These are phyloP conservation scores for Cacoxenus indagator DNA, from an alignment of 2,888 invertebrate species.

Conservation along the genomic window DNA sequence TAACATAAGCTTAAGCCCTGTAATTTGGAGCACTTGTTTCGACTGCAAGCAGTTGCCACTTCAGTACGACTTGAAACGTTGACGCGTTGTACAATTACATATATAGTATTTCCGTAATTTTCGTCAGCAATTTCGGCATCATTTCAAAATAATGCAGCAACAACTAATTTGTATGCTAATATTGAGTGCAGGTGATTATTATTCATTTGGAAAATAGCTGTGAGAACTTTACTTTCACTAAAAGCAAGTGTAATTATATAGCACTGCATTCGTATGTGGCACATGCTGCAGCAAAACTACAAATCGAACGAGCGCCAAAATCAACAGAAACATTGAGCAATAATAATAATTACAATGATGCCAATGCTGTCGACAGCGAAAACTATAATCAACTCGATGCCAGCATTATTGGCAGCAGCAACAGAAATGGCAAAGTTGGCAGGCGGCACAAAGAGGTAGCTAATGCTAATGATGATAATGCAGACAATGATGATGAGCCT, in stretches of 20 bases:
- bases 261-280: slow-evolving; percentile 17
- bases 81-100: not conserved
- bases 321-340: not conserved
- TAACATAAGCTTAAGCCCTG: not conserved
- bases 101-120: not conserved
- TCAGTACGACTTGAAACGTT: not conserved
- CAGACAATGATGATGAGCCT: slow-evolving; percentile 27
- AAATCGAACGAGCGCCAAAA: slow-evolving; percentile 19
- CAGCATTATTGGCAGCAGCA: not conserved
- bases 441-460: not conserved
- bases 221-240: not conserved
- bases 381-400: slow-evolving; percentile 53
- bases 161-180: not conserved
- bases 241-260: not conserved
- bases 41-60: not conserved
- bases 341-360: not conserved
- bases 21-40: not conserved
- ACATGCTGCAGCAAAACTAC: slow-evolving; percentile 44
- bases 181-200: not conserved
- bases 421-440: no score
- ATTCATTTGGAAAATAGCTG: not conserved
- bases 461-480: slow-evolving; percentile 18
- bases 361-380: slow-evolving; percentile 38
- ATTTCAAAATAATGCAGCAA: not conserved
- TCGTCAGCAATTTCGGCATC: not conserved